A percentile compares a stretch with the other conserved stretches of the same genome.
Conservation (phyloP, 2,797 vertebrate genomes). For the Pantherophis vulpinus region DNA sequence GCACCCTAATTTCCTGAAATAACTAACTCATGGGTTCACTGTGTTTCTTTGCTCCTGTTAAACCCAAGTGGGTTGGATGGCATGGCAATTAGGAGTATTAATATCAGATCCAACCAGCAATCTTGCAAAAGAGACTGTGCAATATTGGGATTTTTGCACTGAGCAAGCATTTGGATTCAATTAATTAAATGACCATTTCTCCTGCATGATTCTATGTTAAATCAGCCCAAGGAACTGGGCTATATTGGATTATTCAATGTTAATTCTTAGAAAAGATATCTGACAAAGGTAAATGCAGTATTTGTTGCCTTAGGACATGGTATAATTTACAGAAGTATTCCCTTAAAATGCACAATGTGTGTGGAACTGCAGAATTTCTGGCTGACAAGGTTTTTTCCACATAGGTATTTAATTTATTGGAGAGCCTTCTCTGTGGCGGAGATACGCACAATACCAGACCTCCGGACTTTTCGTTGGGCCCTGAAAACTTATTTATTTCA, state of each 20-base stretch:
- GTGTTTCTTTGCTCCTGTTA: background rate
- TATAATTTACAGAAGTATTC: background rate
- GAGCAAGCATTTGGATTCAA: background rate
- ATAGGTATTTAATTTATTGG: background rate
- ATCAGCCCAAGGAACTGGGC: background rate
- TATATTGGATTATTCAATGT: background rate
- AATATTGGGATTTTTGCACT: background rate
- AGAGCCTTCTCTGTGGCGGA: too few species aligned
- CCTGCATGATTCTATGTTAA: background rate
- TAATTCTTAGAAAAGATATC: background rate
- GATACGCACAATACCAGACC: too few species aligned
- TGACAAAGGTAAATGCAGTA: background rate
- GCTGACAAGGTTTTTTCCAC: conserved; percentile 15
- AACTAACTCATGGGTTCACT: background rate
- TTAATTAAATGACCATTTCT: background rate
- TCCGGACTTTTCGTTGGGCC: too few species aligned
- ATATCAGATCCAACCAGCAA: background rate
- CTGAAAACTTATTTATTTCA: too few species aligned
- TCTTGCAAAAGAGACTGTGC: background rate
- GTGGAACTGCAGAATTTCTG: conserved; percentile 9
- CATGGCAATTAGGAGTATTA: background rate
- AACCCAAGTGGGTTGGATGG: background rate
- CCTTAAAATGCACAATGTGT: background rate
- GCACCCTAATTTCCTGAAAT: background rate
- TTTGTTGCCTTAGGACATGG: background rate